Percentiles rank a stretch among this genome's conserved stretches.
phyloP scores from a whole-genome alignment of 2,113 vertebrate genomes.

The Chloroceryle aenea region DNA sequence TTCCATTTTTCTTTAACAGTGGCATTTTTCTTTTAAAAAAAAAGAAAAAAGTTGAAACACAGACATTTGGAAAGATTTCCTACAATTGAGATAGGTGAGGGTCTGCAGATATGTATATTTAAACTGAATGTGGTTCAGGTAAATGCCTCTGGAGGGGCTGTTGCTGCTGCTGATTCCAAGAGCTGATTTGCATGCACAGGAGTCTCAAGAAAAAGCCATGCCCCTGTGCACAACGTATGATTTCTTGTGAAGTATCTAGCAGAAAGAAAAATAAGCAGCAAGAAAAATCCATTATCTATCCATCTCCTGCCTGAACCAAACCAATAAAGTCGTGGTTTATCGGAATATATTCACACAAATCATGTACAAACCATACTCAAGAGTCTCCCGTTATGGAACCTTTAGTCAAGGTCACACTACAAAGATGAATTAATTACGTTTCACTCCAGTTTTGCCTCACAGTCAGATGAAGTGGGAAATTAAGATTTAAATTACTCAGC shows the following conservation, averaged over 20 bases:
- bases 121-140: background rate
- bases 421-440: background rate
- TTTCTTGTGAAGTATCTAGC: background rate
- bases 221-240: background rate
- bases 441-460: background rate
- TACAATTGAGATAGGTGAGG: background rate
- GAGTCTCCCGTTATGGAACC: background rate
- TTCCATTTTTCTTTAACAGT: background rate
- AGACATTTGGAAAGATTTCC: background rate
- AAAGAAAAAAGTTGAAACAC: background rate
- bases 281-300: background rate
- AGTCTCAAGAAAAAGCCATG: background rate
- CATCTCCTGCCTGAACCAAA: background rate
- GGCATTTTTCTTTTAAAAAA: background rate
- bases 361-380: fast-evolving
- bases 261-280: background rate
- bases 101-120: background rate
- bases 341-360: background rate
- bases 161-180: background rate
- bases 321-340: background rate
- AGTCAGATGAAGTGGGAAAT: background rate
- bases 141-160: background rate
- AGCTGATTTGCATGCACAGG: background rate
- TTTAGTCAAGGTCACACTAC: background rate
- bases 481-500: background rate